Conservation (phyloP, 2,888 invertebrate species). For the Reticulitermes lucifugus region DNA sequence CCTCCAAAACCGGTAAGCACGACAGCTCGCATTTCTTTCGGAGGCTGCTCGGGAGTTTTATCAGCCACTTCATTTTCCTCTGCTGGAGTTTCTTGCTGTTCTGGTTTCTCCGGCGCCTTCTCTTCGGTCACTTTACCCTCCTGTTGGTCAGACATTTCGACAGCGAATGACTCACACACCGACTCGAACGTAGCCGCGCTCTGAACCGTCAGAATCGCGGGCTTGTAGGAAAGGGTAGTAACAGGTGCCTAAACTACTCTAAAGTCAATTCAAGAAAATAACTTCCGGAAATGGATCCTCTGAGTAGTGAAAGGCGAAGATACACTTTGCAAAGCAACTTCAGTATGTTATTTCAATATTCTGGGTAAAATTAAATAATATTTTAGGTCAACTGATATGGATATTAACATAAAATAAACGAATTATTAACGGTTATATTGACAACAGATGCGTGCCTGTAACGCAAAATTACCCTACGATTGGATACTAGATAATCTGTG, state of each 20-base stretch:
- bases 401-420: too few relatives aligned
- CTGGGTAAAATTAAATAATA: too few relatives aligned
- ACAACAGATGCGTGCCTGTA: too few relatives aligned
- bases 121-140: conserved; percentile 58
- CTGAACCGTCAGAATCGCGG: neutral
- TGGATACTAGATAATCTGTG: too few relatives aligned
- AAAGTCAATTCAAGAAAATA: neutral
- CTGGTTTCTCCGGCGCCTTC: conserved; percentile 68
- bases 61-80: conserved; percentile 62
- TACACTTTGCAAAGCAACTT: too few relatives aligned
- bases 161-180: neutral
- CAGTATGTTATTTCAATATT: too few relatives aligned
- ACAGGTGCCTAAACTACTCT: neutral
- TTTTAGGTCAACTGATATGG: too few relatives aligned
- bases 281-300: neutral
- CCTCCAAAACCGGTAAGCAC: conserved; percentile 89
- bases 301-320: neutral
- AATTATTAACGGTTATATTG: too few relatives aligned
- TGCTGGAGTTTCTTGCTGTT: conserved; percentile 65
- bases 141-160: conserved; percentile 48
- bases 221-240: neutral
- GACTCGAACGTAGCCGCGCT: conserved; percentile 17
- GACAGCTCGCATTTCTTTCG: conserved; percentile 87
- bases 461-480: too few relatives aligned
- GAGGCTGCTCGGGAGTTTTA: conserved; percentile 66